Conservation (phyloP, 1,140 invertebrate genomes). For the Mizuhopecten yessoensis region DNA sequence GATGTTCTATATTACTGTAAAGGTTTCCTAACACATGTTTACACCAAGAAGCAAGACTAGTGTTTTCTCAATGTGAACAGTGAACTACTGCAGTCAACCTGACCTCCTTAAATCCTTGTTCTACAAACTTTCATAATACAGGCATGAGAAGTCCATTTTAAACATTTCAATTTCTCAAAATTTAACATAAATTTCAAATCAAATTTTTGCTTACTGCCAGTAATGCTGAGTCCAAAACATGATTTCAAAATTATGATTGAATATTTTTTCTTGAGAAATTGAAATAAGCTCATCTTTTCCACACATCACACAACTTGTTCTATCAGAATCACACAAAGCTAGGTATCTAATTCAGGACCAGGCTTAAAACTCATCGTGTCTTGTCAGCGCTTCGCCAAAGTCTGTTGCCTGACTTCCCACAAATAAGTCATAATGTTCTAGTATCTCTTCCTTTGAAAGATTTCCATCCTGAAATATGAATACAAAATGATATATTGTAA, state of each 20-base stretch:
- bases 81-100: neutral
- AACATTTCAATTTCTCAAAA: neutral
- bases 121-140: neutral
- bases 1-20: too few relatives aligned
- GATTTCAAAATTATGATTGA: neutral
- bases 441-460: constrained; percentile 95
- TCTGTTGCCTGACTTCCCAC: constrained; percentile 99
- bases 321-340: neutral
- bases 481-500: neutral
- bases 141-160: neutral
- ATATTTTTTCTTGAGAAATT: neutral
- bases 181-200: neutral
- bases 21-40: too few relatives aligned
- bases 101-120: neutral
- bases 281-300: neutral
- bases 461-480: constrained; percentile 88
- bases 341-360: constrained; percentile 37
- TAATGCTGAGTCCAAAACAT: neutral
- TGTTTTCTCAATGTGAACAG: neutral
- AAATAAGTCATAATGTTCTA: constrained; percentile 98
- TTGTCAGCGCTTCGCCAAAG: constrained; percentile 96
- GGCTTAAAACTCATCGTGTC: constrained; percentile 90
- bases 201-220: neutral
- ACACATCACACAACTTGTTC: neutral
- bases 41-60: too few relatives aligned